These are phyloP conservation scores for Amphiprion ocellaris DNA, from an alignment of 2,113 vertebrate genomes.

Conservation along the genomic window DNA sequence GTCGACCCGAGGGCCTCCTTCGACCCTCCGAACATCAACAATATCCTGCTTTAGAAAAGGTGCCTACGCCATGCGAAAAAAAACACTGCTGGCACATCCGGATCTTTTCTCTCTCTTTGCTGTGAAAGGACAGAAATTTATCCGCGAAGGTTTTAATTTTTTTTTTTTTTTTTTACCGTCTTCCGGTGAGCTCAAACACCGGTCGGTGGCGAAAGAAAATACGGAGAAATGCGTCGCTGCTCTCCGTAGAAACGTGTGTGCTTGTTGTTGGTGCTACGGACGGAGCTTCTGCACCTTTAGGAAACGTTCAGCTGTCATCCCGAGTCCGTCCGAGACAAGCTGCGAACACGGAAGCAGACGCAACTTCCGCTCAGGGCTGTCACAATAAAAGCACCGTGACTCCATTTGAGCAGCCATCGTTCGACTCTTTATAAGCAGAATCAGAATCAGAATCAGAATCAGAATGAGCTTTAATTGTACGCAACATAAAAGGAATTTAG, in stretches of 20 bases:
- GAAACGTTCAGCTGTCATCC: conserved; percentile 73
- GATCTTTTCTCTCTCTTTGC: conserved; percentile 33
- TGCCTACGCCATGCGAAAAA: conserved; percentile 82
- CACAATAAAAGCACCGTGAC: conserved; percentile 24
- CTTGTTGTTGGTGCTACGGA: conserved; percentile 28
- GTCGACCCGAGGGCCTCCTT: conserved; percentile 71
- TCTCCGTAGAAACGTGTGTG: conserved; percentile 6
- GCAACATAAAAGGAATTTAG: too few relatives aligned
- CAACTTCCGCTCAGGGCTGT: conserved; percentile 11
- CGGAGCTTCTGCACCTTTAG: conserved; percentile 40
- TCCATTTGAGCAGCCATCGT: too few relatives aligned
- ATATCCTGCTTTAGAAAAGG: conserved; percentile 65
- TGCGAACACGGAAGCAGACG: rapidly evolving
- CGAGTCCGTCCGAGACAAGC: neutral
- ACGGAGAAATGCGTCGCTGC: conserved; percentile 9
- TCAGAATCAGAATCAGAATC: too few relatives aligned
- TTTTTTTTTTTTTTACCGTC: conserved; percentile 1
- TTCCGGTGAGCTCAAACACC: neutral
- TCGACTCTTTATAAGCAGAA: too few relatives aligned
- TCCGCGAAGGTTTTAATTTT: conserved; percentile 34
- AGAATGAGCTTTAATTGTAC: too few relatives aligned
- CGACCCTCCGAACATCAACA: conserved; percentile 73
- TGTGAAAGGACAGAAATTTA: conserved; percentile 14
- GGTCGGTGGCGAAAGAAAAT: neutral
- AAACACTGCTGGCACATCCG: conserved; percentile 71